Evolutionary conservation across 2,888 invertebrate species (phyloP), one percentile per base, ranked within the genome.

Genomic region (Rambutsinella grinnellia): DNA sequence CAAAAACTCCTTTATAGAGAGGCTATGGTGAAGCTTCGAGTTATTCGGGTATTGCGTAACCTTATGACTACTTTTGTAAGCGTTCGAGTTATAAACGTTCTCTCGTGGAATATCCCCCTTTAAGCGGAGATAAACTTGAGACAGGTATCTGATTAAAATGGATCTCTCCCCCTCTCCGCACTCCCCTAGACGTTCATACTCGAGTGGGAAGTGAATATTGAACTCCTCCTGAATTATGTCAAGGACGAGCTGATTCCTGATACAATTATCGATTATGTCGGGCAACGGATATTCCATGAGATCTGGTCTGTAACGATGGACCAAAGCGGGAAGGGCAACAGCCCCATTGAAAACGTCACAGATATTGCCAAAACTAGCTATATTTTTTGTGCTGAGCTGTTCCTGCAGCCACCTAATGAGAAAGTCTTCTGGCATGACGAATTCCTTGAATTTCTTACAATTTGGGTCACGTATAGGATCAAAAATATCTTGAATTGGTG

Each of bases 401-500:
- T 68, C 74, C 23, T 75, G 65, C 8, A 80, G 76, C 83, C 83
- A 83, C 36, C 71, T 74, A 26, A 80, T 47, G 3, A 82, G 62
- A 46, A 74, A 67, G 13, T 82, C 79, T n/a, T 78, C 63, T 19
- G 79, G 78, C 61, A 76, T 62, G 24, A 70, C 61, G 44, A 70
- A 76, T 21, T 70, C 61, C 51, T 75, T 70, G 0, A 15, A 3
- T 26, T 47, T n/a, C 27, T 67, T 70, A n/a, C 36, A 46, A 23
- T 53, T 67, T 2, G 75, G 71, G 21, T 79, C 79, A 19, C 76
- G 19, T 27, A 79, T 72, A 0, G 76, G 72, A 27, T 76, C 70
- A 61, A 72, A 76, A 28, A 76, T 65, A 26, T 76, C 72, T 8
- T 49, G 49, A 10, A 76, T 47, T 13, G 87, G 86, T 15, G 86